Percentiles rank a stretch among this genome's conserved stretches.
phyloP scores from a whole-genome alignment of 2,888 invertebrate genomes.

The Tigriopus californicus region DNA sequence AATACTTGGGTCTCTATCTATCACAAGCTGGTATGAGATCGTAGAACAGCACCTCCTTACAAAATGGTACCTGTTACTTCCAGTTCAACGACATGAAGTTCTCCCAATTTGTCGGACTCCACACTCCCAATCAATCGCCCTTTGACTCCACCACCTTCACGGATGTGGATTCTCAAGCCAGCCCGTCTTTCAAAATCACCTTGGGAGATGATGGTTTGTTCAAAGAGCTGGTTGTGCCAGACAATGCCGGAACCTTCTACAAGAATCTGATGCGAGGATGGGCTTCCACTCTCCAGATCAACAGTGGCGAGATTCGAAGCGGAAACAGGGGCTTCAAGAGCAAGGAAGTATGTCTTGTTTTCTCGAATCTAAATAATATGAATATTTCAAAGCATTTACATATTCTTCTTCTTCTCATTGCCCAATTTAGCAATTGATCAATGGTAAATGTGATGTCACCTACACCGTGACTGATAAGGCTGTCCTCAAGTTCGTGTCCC shows the following conservation, averaged over 20 bases:
- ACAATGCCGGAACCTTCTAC: not conserved
- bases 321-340: not conserved
- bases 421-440: slow-evolving; percentile 8
- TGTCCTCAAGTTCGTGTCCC: slow-evolving; percentile 1
- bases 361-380: not conserved
- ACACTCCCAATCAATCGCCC: not conserved
- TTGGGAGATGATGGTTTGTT: slow-evolving; percentile 2
- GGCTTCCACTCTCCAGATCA: slow-evolving; percentile 6
- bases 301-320: not conserved
- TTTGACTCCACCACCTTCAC: not conserved
- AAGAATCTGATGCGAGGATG: slow-evolving; percentile 8
- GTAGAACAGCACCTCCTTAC: too few relatives aligned
- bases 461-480: slow-evolving; percentile 12
- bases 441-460: slow-evolving; percentile 4
- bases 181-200: not conserved
- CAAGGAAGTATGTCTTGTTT: slow-evolving; percentile 10
- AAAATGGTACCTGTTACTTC: not conserved
- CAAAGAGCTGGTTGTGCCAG: not conserved
- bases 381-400: not conserved
- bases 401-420: not conserved
- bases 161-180: not conserved
- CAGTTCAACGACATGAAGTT: not conserved
- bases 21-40: too few relatives aligned
- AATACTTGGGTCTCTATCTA: too few relatives aligned
- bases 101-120: not conserved